phyloP scores from a whole-genome alignment of 2,888 invertebrate genomes.

The Drosophila rellima region DNA sequence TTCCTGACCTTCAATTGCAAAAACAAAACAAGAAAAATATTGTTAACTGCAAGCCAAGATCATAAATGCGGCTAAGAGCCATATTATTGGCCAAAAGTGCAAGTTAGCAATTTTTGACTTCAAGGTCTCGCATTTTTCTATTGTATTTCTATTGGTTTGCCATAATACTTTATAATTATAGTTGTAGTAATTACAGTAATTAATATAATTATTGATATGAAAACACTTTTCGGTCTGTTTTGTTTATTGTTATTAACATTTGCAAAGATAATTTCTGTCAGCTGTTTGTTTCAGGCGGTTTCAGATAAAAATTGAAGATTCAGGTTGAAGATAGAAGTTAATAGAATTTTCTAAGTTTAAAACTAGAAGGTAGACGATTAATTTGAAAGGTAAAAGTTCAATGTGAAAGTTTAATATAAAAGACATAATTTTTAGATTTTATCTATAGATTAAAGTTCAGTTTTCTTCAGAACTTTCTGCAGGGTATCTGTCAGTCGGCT shows the following conservation, averaged over 20 bases:
- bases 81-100: slow-evolving; percentile 48
- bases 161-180: slow-evolving; percentile 23
- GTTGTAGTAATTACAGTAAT: slow-evolving; percentile 50
- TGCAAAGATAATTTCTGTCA: slow-evolving; percentile 27
- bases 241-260: slow-evolving; percentile 30
- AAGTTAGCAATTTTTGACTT: slow-evolving; percentile 30
- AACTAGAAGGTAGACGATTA: background rate
- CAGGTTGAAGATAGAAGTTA: slow-evolving; percentile 2
- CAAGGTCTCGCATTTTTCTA: slow-evolving; percentile 47
- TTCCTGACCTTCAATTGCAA: slow-evolving; percentile 69
- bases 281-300: slow-evolving; percentile 22
- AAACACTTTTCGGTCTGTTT: slow-evolving; percentile 36
- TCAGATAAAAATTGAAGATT: background rate
- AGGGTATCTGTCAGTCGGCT: background rate
- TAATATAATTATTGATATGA: slow-evolving; percentile 57
- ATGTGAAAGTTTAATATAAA: background rate
- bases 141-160: slow-evolving; percentile 18
- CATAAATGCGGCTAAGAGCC: slow-evolving; percentile 15
- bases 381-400: background rate
- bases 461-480: background rate
- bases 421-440: no score
- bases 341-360: background rate
- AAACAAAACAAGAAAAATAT: slow-evolving; percentile 7
- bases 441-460: no score
- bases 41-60: slow-evolving; percentile 41